phyloP scores from a whole-genome alignment of 2,888 invertebrate genomes.

The Operophtera brumata region DNA sequence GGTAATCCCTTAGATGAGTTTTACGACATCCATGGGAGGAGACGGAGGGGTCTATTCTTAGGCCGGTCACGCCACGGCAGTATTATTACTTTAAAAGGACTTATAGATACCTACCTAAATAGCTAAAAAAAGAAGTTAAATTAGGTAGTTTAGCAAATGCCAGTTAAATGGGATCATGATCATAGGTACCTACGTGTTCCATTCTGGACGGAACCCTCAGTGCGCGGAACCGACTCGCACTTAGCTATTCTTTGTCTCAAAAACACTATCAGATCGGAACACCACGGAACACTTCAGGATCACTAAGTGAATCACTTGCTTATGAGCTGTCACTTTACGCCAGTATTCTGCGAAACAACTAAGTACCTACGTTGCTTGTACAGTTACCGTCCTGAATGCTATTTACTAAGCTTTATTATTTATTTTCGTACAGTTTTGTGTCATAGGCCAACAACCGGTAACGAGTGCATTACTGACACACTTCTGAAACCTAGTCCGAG shows the following conservation, averaged over 20 bases:
- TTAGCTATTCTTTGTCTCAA: not conserved
- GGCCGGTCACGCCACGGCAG: too few species aligned
- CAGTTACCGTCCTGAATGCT: constrained; percentile 48
- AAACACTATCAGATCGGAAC: not conserved
- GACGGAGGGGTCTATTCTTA: too few species aligned
- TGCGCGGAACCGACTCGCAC: too few species aligned
- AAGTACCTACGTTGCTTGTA: constrained; percentile 34
- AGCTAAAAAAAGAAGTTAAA: too few species aligned
- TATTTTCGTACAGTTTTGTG: constrained; percentile 39
- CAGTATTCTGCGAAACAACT: constrained; percentile 34
- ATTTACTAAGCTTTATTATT: constrained; percentile 46
- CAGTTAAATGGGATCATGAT: too few species aligned
- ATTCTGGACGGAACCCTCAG: too few species aligned
- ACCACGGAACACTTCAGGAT: not conserved
- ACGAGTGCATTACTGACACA: constrained; percentile 37
- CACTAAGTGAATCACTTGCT: constrained; percentile 39
- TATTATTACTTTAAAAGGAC: too few species aligned
- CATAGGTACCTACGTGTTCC: too few species aligned
- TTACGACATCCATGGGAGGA: too few species aligned
- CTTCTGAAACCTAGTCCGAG: constrained; percentile 25
- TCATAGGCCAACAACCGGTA: constrained; percentile 45
- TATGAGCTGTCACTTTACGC: constrained; percentile 39
- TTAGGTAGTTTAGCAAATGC: too few species aligned
- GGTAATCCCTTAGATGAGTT: too few species aligned
- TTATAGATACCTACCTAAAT: too few species aligned